phyloP scores from a whole-genome alignment of 37 sponge, comb jelly and placozoan genomes.

The Chondrilla cf. caribensis region DNA sequence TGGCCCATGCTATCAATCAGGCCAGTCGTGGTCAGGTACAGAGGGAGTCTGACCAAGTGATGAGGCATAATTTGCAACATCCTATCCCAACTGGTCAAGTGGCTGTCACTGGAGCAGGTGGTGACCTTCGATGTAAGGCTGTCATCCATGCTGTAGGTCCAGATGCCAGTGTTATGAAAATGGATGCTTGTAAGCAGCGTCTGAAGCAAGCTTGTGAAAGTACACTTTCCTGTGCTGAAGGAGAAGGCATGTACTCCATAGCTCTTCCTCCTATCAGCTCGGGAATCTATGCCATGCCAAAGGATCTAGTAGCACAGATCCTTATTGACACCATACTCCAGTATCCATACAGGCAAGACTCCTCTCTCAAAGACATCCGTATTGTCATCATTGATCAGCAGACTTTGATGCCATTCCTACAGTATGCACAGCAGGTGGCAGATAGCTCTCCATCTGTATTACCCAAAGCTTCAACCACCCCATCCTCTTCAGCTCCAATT shows the following conservation, averaged over 20 bases:
- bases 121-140: conserved; percentile 39
- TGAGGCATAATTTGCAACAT: not conserved
- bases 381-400: conserved; percentile 64
- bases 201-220: conserved; percentile 30
- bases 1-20: conserved; percentile 55
- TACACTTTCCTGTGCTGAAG: conserved; percentile 24
- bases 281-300: conserved; percentile 62
- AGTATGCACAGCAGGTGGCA: not conserved
- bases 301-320: conserved; percentile 16
- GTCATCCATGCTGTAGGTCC: conserved; percentile 80
- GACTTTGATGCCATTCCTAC: not conserved
- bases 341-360: conserved; percentile 17
- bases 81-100: conserved; percentile 44
- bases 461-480: too few species aligned
- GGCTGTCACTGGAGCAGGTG: conserved; percentile 50
- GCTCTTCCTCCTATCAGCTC: conserved; percentile 70
- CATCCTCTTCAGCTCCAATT: not conserved
- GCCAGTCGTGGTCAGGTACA: conserved; percentile 51
- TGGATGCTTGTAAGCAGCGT: conserved; percentile 17
- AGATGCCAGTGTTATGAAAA: not conserved
- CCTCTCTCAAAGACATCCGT: conserved; percentile 50
- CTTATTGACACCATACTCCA: conserved; percentile 36
- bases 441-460: not conserved
- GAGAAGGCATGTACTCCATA: conserved; percentile 33
- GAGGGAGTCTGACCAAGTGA: conserved; percentile 15